Evolutionary conservation across 92 coral and sea anemone genomes (phyloP), one percentile per base, ranked within the genome.

Genomic region (Scolanthus callimorphus): DNA sequence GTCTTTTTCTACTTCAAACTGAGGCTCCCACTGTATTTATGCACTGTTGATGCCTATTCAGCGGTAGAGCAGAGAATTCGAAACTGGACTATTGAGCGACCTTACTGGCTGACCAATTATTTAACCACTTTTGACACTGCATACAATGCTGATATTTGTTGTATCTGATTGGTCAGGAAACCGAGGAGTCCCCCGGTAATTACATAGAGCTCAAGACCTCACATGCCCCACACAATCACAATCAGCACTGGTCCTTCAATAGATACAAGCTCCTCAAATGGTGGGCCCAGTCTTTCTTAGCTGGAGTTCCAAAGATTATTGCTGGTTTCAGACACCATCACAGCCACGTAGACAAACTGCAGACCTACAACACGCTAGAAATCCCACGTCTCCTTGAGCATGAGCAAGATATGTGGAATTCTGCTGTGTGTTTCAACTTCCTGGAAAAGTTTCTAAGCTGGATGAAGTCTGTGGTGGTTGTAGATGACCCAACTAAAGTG

Each of bases 231-330:
- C 87, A 92, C 60, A 84, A 67, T 22, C 84, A 76, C 41, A 73
- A 90, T 22, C 90, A 84, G 50, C 82, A 69, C 44, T 73, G 88
- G 85, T 83, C 80, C 27, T 88, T 92, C 74, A 83, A 80, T 59
- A 74, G 98, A 47, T 88, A 84, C 90, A 92, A 92, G 68, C 76
- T 92, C 10, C 73, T 92, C 29, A 92, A 92, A 58, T 92, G 96
- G 94, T 92, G 98, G 98, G 90, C 98, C 19, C 98, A 92, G 77
- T 92, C 98, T 0, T 92, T 72, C 62, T 77, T 92, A 24, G 98
- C 96, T 4, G 98, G 98, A 11, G 70, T 92, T 1, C 98, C 96
- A 25, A 92, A 92, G 73, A 78, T 92, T 49, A 79, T 92, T 27
- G 80, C 96, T 51, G 98, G 98, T 20, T 88, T 72, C 68, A 85